Conservation (phyloP, 53 echinoderm and acorn worm species). For the Zoroaster sp. region DNA sequence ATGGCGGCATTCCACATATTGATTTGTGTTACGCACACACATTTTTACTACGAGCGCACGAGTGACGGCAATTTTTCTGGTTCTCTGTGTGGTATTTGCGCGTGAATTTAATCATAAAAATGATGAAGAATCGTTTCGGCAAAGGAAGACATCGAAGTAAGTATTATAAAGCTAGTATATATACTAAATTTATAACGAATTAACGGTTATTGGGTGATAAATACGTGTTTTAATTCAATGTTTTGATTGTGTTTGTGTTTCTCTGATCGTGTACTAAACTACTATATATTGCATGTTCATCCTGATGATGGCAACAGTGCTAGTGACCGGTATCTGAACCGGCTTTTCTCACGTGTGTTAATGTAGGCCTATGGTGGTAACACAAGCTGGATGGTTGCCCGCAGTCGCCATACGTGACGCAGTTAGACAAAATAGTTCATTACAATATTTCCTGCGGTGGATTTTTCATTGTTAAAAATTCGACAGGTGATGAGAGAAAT, state of each 20-base stretch:
- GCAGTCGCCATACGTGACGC: neutral
- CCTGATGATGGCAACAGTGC: neutral
- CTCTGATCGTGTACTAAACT: neutral
- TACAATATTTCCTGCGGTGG: neutral
- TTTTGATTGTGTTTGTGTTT: conserved; percentile 55
- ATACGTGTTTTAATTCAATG: neutral
- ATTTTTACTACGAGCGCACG: conserved; percentile 36
- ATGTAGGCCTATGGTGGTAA: neutral
- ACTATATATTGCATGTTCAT: neutral
- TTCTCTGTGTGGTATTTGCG: neutral
- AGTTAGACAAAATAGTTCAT: neutral
- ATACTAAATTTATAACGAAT: neutral
- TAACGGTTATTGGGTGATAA: neutral
- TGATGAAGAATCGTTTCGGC: conserved; percentile 77
- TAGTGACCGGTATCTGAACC: neutral
- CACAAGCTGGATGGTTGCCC: neutral
- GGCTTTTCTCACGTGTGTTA: neutral
- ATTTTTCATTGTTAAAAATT: neutral
- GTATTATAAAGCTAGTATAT: conserved; percentile 36
- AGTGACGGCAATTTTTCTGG: neutral
- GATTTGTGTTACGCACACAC: conserved; percentile 4
- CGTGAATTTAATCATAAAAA: conserved; percentile 32
- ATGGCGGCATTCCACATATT: conserved; percentile 39
- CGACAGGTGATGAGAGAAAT: neutral
- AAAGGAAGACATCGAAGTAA: conserved; percentile 68